A percentile compares a stretch with the other conserved stretches of the same genome.
phyloP scores from a whole-genome alignment of 2,113 vertebrate species.

The Gorsachius goisagi region DNA sequence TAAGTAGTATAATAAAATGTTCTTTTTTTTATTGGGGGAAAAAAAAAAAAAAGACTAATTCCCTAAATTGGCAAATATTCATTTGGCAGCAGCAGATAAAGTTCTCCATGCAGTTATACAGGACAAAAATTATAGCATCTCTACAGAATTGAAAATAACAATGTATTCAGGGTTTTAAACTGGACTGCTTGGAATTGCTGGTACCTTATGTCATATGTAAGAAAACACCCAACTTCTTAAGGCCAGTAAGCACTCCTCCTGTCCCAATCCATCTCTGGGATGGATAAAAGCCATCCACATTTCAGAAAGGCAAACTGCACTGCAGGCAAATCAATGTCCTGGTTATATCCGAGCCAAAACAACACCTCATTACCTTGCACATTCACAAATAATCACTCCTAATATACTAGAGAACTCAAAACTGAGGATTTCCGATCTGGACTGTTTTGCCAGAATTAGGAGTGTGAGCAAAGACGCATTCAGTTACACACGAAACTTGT shows the following conservation, averaged over 20 bases:
- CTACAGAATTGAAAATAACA: background rate
- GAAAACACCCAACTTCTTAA: background rate
- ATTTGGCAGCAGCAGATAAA: background rate
- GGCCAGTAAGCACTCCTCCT: background rate
- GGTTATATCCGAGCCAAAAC: fast-evolving
- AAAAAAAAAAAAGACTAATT: background rate
- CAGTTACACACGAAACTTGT: background rate
- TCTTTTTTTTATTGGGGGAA: background rate
- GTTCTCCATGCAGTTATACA: background rate
- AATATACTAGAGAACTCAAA: background rate
- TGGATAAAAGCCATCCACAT: background rate
- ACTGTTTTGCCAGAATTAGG: background rate
- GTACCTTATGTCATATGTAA: background rate
- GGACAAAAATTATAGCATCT: background rate
- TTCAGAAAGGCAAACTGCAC: background rate
- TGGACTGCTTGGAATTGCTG: background rate
- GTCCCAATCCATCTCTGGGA: background rate
- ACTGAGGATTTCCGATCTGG: background rate
- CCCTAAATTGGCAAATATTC: background rate
- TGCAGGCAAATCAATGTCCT: background rate
- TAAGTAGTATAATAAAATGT: background rate
- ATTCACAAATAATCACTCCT: background rate
- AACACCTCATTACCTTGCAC: background rate
- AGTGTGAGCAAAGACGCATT: background rate
- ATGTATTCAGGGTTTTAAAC: background rate